Percentiles rank a stretch among this genome's conserved stretches.
phyloP scores from a whole-genome alignment of 2,113 vertebrate genomes.

The Craseonycteris thonglongyai region DNA sequence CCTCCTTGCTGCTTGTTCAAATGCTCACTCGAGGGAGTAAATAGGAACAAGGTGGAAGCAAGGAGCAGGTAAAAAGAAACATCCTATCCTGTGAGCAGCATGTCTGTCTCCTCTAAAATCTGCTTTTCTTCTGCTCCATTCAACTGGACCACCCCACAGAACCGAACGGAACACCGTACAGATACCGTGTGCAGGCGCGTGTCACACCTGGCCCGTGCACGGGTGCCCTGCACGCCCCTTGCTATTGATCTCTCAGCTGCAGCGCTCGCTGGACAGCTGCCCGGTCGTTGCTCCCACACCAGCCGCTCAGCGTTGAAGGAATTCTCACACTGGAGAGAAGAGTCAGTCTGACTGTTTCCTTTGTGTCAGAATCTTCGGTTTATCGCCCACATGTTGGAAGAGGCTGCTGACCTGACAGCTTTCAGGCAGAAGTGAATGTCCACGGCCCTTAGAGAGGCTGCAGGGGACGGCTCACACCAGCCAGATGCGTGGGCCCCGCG shows the following conservation, averaged over 20 bases:
- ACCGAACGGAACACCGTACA: not conserved
- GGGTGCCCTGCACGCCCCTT: not conserved
- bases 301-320: not conserved
- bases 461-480: not conserved
- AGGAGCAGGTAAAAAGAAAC: not conserved
- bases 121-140: not conserved
- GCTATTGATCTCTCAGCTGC: not conserved
- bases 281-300: not conserved
- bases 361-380: not conserved
- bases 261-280: not conserved
- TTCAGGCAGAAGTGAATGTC: not conserved
- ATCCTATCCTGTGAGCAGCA: not conserved
- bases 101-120: slow-evolving; percentile 30
- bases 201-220: too few species aligned
- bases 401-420: not conserved
- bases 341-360: not conserved
- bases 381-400: not conserved
- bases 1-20: not conserved
- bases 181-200: too few species aligned
- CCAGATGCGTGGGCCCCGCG: not conserved
- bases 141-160: not conserved
- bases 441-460: not conserved
- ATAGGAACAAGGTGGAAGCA: not conserved
- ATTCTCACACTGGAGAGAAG: not conserved
- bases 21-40: not conserved